Conservation (phyloP, 2,888 invertebrate genomes). For the Amorpha juglandis region DNA sequence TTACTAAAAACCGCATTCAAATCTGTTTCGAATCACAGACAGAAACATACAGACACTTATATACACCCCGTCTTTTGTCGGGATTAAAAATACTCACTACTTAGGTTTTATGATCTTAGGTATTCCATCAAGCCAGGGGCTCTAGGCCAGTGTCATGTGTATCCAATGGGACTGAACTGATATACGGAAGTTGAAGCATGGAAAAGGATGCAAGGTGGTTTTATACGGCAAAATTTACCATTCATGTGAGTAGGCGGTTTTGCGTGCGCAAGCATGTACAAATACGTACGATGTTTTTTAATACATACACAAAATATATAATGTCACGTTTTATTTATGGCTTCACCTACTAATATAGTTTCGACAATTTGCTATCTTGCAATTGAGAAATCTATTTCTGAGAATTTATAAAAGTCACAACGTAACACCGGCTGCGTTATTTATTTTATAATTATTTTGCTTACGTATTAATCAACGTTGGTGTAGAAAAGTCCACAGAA, state of each 20-base stretch:
- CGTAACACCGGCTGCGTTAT: not conserved
- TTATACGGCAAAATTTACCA: not conserved
- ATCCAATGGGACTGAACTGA: no score
- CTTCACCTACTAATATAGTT: constrained; percentile 27
- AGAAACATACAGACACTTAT: no score
- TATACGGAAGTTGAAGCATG: no score
- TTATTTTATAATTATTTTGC: not conserved
- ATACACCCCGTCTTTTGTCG: no score
- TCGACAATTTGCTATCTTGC: constrained; percentile 19
- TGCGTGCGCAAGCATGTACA: no score
- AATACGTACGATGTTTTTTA: not conserved
- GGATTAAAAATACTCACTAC: no score
- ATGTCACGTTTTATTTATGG: constrained; percentile 16
- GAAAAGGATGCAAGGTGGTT: no score
- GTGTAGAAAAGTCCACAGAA: not conserved
- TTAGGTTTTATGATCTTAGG: no score
- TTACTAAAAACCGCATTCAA: no score
- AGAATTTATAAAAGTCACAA: constrained; percentile 4
- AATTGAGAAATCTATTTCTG: constrained; percentile 14
- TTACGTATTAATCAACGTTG: not conserved
- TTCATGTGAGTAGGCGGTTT: not conserved
- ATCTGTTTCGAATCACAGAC: no score
- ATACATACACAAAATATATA: not conserved
- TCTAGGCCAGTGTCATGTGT: no score
- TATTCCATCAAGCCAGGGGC: no score